Evolutionary conservation across 2,113 vertebrate species (phyloP), one percentile per base, ranked within the genome.

Genomic region (Orientallactaga bullata): DNA sequence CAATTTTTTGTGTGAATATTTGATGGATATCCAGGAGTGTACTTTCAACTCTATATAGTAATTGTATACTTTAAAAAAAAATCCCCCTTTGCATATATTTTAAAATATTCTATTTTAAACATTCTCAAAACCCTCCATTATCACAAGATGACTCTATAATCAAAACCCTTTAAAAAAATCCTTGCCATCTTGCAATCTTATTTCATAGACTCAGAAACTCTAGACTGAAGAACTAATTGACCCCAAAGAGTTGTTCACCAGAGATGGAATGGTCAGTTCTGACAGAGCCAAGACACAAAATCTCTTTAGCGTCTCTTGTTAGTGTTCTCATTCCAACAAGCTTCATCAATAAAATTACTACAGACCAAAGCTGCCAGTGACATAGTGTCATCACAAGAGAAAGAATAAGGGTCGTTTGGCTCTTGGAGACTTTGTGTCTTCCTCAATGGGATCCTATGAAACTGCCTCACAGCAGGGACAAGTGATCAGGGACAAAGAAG

Each of bases 131-230:
- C 82, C 10, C 7, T 55, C 55, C 5, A 77, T 63, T 78, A 5
- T 7, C 32, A 82, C 71, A 89, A 39, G 89, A 83, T 61, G 68
- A 88, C 24, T 24, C 24, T 21, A 23, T 24, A 42, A n/a, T 51
- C 80, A 86, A 92, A 21, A 37, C 6, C 16, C 47, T 94, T 92
- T 93, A 73, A 65, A 58, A 58, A 63, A 20, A 63, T 37, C 55
- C 65, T 73, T 32, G 20, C 60, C 42, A 65, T 78, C 42, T 61
- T 80, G 51, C 23, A 74, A 81, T 84, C 71, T 85, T 16, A 30
- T 86, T 94, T 94, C 76, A 86, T n/a, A 73, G 68, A 88, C 58
- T 42, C 61, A 77, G 74, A 37, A 90, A 88, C n/a, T 77, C 69
- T 86, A 88, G 51, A 82, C 30, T 51, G 66, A 26, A 86, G 78